A percentile compares a stretch with the other conserved stretches of the same genome.
Evolutionary conservation across 2,888 invertebrate species (phyloP).

Genomic region (Oscheius sp.): DNA sequence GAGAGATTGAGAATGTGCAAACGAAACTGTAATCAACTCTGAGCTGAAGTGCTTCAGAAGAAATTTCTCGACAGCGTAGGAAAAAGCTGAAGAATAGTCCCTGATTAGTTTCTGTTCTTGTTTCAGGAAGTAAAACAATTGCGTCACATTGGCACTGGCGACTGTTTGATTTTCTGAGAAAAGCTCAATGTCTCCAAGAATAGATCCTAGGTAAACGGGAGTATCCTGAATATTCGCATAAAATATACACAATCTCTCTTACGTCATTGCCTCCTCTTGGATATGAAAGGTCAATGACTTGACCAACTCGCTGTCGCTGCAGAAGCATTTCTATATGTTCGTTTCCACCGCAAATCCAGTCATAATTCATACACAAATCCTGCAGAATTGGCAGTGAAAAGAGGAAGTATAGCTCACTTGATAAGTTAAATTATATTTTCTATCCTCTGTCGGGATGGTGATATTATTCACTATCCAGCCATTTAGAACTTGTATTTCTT

Average conservation of each 20-base stretch:
- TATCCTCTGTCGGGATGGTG: conserved; percentile 64
- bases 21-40: conserved; percentile 64
- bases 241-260: neutral
- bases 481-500: conserved; percentile 66
- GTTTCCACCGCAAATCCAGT: conserved; percentile 69
- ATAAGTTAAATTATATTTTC: conserved; percentile 68
- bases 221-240: conserved; percentile 60
- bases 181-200: conserved; percentile 66
- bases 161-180: conserved; percentile 63
- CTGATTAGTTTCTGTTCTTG: conserved; percentile 64
- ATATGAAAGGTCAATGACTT: conserved; percentile 66
- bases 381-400: conserved; percentile 33
- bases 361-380: conserved; percentile 60
- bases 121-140: conserved; percentile 71
- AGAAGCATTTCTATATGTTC: conserved; percentile 71
- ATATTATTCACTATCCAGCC: conserved; percentile 68
- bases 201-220: conserved; percentile 71
- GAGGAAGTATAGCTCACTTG: conserved; percentile 50
- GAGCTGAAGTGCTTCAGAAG: conserved; percentile 63
- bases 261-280: conserved; percentile 71
- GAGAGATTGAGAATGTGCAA: conserved; percentile 72
- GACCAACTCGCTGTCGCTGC: conserved; percentile 62
- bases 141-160: conserved; percentile 65
- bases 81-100: conserved; percentile 69
- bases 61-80: conserved; percentile 63